These are phyloP conservation scores for Corvus hawaiiensis DNA, from an alignment of 2,113 vertebrate species.

Conservation along the genomic window DNA sequence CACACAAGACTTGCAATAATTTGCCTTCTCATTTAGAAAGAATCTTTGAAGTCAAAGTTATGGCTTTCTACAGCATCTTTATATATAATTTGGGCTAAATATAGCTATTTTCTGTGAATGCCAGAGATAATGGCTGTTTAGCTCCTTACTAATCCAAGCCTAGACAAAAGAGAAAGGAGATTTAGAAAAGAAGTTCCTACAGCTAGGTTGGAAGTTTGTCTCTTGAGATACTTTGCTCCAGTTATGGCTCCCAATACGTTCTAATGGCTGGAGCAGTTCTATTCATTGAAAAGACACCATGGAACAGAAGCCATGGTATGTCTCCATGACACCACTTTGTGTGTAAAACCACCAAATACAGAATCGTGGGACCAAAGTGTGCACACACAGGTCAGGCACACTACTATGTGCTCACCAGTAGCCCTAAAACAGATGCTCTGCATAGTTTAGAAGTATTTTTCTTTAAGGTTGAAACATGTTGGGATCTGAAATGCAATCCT, in stretches of 20 bases:
- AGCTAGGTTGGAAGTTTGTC: background rate
- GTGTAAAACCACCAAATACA: background rate
- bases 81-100: background rate
- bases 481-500: background rate
- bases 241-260: background rate
- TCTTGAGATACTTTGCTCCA: background rate
- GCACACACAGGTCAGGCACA: rapidly evolving
- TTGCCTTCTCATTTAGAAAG: background rate
- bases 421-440: background rate
- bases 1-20: background rate
- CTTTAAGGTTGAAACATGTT: background rate
- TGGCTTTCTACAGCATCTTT: background rate
- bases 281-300: background rate
- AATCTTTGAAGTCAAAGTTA: background rate
- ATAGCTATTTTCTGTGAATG: background rate
- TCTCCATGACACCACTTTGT: background rate
- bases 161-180: background rate
- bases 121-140: background rate
- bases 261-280: background rate
- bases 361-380: background rate
- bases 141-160: background rate
- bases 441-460: background rate
- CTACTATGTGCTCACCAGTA: background rate
- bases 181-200: background rate
- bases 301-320: background rate